Conservation (phyloP, 2,113 vertebrate genomes). For the Odocoileus virginianus region DNA sequence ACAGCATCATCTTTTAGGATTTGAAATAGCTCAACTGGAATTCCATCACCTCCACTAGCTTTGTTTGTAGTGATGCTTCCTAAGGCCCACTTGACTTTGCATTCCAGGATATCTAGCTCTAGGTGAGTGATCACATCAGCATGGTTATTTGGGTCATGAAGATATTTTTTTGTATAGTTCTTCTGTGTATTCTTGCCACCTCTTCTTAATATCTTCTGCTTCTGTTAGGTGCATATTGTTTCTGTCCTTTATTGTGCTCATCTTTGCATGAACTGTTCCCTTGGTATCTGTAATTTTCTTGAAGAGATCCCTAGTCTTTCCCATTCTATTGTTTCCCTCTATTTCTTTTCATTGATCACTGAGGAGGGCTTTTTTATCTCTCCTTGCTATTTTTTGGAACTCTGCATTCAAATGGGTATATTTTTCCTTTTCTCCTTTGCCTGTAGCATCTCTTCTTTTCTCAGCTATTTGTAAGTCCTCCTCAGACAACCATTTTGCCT, state of each 20-base stretch:
- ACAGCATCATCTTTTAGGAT: background rate
- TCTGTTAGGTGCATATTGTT: background rate
- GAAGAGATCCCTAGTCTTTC: background rate
- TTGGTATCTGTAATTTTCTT: background rate
- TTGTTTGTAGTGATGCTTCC: background rate
- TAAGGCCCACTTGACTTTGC: background rate
- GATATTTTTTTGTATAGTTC: background rate
- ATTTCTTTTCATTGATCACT: background rate
- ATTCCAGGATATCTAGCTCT: background rate
- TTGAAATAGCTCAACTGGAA: background rate
- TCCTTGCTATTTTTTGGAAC: background rate
- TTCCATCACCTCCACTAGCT: background rate
- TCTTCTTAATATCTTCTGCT: background rate
- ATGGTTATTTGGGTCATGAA: background rate
- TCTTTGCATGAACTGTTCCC: background rate
- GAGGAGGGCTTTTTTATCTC: background rate
- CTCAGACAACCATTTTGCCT: background rate
- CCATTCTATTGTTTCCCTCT: background rate
- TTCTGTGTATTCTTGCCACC: background rate
- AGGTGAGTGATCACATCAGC: background rate
- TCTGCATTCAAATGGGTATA: background rate
- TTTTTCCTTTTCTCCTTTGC: background rate
- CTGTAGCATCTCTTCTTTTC: background rate
- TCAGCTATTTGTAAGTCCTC: background rate
- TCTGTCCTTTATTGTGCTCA: background rate